Percentiles rank a stretch among this genome's conserved stretches.
phyloP scores from a whole-genome alignment of 1,140 invertebrate genomes.

The Bombus balteatus region DNA sequence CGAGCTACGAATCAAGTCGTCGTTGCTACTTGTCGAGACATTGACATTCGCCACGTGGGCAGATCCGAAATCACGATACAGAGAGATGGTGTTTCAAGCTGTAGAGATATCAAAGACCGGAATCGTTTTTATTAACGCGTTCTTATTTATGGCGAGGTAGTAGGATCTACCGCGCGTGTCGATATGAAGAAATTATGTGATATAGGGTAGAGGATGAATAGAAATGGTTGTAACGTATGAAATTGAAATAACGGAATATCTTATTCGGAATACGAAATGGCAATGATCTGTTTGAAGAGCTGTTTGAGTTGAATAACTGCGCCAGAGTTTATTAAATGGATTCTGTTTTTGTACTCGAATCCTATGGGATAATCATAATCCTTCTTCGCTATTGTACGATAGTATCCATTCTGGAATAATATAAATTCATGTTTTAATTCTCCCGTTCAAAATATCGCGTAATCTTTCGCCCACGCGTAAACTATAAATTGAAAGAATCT shows the following conservation, averaged over 20 bases:
- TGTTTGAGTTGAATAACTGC: rapidly evolving
- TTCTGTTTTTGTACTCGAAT: too few relatives aligned
- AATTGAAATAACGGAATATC: too few relatives aligned
- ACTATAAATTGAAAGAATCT: too few relatives aligned
- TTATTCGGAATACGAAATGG: background rate
- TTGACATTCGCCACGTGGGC: constrained; percentile 13
- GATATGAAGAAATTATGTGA: background rate
- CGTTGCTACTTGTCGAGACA: constrained; percentile 29
- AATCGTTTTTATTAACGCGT: background rate
- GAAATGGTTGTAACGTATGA: too few relatives aligned
- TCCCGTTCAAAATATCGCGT: too few relatives aligned
- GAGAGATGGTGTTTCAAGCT: background rate
- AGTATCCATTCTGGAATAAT: too few relatives aligned
- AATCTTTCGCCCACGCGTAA: too few relatives aligned
- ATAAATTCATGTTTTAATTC: too few relatives aligned
- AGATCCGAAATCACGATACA: background rate
- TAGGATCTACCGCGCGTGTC: background rate
- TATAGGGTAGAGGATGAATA: too few relatives aligned
- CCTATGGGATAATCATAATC: too few relatives aligned
- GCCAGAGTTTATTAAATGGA: background rate
- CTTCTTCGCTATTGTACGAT: too few relatives aligned
- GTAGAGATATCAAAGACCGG: background rate
- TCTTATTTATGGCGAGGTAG: background rate
- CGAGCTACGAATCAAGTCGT: background rate
- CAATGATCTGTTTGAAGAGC: background rate